Base-by-base conservation (phyloP, 1,140 invertebrate genomes). In the Zaprionus kolodkinae region DNA sequence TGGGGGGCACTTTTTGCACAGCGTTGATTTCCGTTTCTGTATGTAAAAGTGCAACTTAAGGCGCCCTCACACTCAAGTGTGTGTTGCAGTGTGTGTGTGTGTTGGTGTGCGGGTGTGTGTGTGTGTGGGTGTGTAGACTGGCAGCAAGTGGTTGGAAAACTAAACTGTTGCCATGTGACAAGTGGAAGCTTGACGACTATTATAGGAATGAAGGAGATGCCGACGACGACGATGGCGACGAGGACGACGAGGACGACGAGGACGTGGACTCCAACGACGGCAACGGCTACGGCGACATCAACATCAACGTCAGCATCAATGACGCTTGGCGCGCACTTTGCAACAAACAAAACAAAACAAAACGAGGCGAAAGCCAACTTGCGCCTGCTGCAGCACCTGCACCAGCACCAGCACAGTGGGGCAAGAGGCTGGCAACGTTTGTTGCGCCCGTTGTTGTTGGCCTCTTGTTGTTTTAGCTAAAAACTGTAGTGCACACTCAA, bases 151-250 rank as follows among this genome's bases (percentile, higher is more conserved):
- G 78, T 86, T 80, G 79, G 74, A 78, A 84, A 89, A 88, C 84
- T 88, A 88, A 88, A 89, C 84, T 88, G 84, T 88, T 88, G 85
- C 84, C 80, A 88, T 88, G 85, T 88, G 84, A 89, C 84, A 88
- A 88, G 84, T 88, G 85, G 77, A 85, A 88, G 84, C 84, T 88
- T 88, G 84, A 88, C 78, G 84, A 88, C 77, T 73, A 68, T 69
- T 56, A 76, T 66, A 72, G 67, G 13, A 64, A 71, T 75, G 73
- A 72, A 76, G 73, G 68, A 76, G 69, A 62, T 66, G 73, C 61
- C 73, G 48, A 50, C 62, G 64, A 40, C 15, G 5, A 61, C 11
- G 43, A 36, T 40, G 38, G 30, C 48, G 45, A 21, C 73, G 57
- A 15, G 15, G 15, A 55, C 38, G 45, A 2, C 65, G 36, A 35